Percentiles rank a stretch among this genome's conserved stretches.
Evolutionary conservation across 2,113 vertebrate species (phyloP).

Genomic region (Leucopternis melanops): DNA sequence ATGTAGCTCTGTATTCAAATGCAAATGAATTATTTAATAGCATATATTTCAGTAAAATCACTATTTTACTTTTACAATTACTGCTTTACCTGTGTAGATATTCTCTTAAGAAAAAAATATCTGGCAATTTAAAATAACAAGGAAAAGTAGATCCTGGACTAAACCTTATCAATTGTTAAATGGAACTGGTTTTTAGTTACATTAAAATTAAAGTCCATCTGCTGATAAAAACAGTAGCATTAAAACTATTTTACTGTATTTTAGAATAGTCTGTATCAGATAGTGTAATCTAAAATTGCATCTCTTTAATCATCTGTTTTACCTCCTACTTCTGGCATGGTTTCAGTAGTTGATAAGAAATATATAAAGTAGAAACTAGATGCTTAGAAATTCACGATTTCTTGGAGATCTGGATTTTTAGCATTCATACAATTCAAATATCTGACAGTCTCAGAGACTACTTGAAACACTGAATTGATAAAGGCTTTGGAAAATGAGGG

Average conservation of each 20-base stretch:
- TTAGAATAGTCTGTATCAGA: background rate
- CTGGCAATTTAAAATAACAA: background rate
- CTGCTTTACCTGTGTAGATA: background rate
- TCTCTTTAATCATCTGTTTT: background rate
- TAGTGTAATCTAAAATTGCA: slow-evolving; percentile 25
- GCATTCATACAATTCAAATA: background rate
- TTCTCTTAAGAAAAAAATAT: background rate
- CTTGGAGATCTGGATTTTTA: background rate
- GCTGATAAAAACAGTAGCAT: background rate
- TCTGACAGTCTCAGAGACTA: background rate
- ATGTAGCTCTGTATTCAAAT: background rate
- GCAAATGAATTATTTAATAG: slow-evolving; percentile 16
- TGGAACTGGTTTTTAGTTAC: background rate
- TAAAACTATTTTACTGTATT: background rate
- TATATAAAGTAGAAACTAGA: background rate
- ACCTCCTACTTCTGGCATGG: background rate
- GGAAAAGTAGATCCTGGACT: background rate
- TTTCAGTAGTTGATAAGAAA: background rate
- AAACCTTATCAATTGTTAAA: background rate
- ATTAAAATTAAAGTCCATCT: background rate
- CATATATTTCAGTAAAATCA: background rate
- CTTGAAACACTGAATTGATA: background rate
- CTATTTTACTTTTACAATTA: slow-evolving; percentile 8
- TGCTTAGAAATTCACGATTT: background rate
- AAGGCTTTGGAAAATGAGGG: background rate